Conservation (phyloP, 2,888 invertebrate species). For the Arenicola marina region DNA sequence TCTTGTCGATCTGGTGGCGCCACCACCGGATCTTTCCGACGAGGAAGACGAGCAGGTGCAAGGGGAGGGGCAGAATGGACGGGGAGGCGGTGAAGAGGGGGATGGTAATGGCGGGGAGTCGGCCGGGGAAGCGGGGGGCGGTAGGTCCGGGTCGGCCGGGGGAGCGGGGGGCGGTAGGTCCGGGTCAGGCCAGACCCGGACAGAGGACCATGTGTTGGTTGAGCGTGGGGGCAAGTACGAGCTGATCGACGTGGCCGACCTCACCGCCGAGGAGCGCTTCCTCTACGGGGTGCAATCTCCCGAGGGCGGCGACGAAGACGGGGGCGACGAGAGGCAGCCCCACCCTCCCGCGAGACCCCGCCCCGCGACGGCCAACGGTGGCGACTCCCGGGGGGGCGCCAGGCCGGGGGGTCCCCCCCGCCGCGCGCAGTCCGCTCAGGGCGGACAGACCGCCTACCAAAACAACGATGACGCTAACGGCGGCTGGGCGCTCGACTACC, state of each 20-base stretch:
- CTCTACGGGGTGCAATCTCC: conserved; percentile 21
- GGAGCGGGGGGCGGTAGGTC: background rate
- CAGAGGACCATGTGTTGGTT: conserved; percentile 49
- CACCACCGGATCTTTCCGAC: conserved; percentile 46
- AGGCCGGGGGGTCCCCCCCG: conserved; percentile 25
- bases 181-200: background rate
- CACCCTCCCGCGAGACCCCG: conserved; percentile 42
- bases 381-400: conserved; percentile 3
- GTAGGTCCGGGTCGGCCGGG: too few relatives aligned
- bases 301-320: conserved; percentile 1
- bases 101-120: conserved; percentile 1
- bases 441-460: conserved; percentile 14
- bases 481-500: conserved; percentile 35
- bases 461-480: conserved; percentile 9
- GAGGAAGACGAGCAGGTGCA: conserved; percentile 30
- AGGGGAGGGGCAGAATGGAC: background rate
- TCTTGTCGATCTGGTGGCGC: conserved; percentile 52
- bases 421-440: conserved; percentile 44
- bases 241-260: conserved; percentile 47
- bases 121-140: background rate
- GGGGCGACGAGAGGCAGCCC: background rate
- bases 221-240: conserved; percentile 56
- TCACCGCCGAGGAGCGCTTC: conserved; percentile 40
- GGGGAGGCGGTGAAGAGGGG: background rate
- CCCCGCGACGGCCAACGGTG: conserved; percentile 41